Conservation (phyloP, 2,797 vertebrate genomes). For the Anomalospiza imberbis region DNA sequence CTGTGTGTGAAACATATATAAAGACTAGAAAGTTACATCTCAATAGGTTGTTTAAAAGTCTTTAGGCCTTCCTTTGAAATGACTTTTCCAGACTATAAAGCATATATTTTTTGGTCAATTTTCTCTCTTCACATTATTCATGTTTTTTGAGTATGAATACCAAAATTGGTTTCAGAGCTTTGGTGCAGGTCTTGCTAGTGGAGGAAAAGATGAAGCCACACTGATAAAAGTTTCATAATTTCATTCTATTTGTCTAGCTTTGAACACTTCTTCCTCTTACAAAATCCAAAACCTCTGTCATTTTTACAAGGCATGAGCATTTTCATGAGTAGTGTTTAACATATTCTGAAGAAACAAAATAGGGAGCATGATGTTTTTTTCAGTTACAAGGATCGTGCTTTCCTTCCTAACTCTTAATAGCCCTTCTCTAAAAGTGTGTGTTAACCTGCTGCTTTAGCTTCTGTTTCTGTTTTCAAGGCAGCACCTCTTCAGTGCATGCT, state of each 20-base stretch:
- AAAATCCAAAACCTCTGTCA: neutral
- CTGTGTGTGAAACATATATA: neutral
- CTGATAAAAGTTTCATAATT: neutral
- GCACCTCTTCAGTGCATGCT: neutral
- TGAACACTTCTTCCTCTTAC: neutral
- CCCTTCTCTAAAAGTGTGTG: neutral
- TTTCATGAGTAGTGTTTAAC: neutral
- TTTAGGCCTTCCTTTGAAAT: neutral
- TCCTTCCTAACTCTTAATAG: neutral
- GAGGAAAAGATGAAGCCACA: neutral
- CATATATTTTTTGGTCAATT: neutral
- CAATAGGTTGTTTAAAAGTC: neutral
- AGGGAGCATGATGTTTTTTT: neutral
- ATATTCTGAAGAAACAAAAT: neutral
- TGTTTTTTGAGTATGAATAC: neutral
- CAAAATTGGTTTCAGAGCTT: neutral
- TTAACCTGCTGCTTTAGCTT: neutral
- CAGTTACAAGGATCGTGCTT: neutral
- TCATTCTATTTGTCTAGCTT: neutral
- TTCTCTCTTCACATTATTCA: neutral
- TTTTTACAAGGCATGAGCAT: neutral
- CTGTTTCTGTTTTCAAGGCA: neutral
- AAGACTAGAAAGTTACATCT: neutral
- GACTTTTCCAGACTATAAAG: neutral
- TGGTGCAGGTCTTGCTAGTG: neutral